Conservation (phyloP, 2,888 invertebrate species). For the Pristionchus mayeri region DNA sequence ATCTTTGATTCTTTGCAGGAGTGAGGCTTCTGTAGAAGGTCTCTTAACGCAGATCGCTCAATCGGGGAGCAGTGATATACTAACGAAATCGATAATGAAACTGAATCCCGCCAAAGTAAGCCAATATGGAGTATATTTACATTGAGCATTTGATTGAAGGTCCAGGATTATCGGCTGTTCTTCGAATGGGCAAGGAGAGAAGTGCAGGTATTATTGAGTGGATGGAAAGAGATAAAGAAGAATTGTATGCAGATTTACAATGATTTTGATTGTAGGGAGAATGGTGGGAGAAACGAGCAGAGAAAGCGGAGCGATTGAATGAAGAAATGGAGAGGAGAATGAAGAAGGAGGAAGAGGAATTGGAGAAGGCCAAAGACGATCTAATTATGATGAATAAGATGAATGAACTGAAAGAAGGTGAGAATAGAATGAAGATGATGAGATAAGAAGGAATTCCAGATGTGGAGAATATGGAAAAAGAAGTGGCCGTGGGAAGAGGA, state of each 20-base stretch:
- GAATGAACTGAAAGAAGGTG: conserved; percentile 37
- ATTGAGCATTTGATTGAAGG: background rate
- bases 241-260: background rate
- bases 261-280: background rate
- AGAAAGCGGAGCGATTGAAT: background rate
- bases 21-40: background rate
- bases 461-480: background rate
- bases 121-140: background rate
- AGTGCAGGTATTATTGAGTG: background rate
- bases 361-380: conserved; percentile 10
- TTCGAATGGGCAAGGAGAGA: conserved; percentile 42
- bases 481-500: conserved; percentile 9
- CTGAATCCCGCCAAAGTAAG: background rate
- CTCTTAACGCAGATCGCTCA: background rate
- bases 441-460: conserved; percentile 3
- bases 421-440: background rate
- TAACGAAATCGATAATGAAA: background rate
- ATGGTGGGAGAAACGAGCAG: conserved; percentile 37
- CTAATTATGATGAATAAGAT: conserved; percentile 8
- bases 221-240: background rate
- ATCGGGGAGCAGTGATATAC: background rate
- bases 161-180: background rate
- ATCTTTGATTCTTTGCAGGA: background rate
- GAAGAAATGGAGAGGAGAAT: conserved; percentile 26
- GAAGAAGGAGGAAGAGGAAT: background rate